These are phyloP conservation scores for Harpalus rubripes DNA, from an alignment of 2,888 invertebrate genomes.

Conservation along the genomic window DNA sequence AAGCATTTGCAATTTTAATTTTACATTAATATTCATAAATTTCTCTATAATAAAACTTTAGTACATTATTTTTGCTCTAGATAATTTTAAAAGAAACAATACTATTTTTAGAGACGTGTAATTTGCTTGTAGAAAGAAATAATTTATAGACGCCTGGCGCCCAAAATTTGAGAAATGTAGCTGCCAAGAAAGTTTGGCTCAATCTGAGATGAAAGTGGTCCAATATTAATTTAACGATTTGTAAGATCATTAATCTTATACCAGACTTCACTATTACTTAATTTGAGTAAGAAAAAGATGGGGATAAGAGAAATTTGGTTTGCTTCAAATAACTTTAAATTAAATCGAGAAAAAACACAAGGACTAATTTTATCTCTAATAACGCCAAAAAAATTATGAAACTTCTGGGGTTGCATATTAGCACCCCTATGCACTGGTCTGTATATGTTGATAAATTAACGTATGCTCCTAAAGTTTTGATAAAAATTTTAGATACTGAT, in stretches of 20 bases:
- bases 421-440: too few relatives aligned
- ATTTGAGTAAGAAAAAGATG: neutral
- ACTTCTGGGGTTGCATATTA: too few relatives aligned
- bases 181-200: constrained; percentile 8
- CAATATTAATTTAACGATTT: constrained; percentile 27
- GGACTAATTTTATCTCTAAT: too few relatives aligned
- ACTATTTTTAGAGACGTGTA: neutral
- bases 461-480: too few relatives aligned
- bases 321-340: too few relatives aligned
- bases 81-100: neutral
- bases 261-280: neutral
- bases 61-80: neutral
- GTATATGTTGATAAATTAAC: too few relatives aligned
- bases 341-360: too few relatives aligned
- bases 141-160: constrained; percentile 17
- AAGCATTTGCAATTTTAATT: neutral
- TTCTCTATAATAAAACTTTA: neutral
- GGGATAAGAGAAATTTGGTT: too few relatives aligned
- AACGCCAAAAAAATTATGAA: too few relatives aligned
- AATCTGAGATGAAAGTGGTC: neutral
- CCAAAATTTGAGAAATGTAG: constrained; percentile 23
- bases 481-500: too few relatives aligned
- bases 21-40: neutral
- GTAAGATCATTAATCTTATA: neutral
- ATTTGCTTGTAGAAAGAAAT: neutral